Conservation (phyloP, 2,888 invertebrate species). For the Cheilosia scutellata region DNA sequence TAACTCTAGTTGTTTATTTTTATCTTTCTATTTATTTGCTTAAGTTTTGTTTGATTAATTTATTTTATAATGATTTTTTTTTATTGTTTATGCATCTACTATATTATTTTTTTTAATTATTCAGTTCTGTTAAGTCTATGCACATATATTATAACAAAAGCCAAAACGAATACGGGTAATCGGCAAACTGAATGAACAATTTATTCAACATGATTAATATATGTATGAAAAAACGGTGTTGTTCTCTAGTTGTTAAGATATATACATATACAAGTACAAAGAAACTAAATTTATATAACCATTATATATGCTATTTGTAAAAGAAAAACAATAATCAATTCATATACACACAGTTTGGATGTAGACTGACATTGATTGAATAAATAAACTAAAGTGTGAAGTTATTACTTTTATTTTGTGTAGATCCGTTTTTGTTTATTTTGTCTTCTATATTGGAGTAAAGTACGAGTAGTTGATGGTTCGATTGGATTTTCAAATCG, state of each 20-base stretch:
- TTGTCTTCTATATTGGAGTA: background rate
- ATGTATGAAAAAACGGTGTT: background rate
- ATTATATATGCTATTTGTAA: constrained; percentile 19
- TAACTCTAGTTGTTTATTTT: constrained; percentile 25
- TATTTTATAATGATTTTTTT: constrained; percentile 25
- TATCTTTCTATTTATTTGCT: constrained; percentile 23
- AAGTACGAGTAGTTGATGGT: too few relatives aligned
- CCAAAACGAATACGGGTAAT: constrained; percentile 69
- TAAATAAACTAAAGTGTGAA: constrained; percentile 30
- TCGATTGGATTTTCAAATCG: too few relatives aligned
- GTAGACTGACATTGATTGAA: constrained; percentile 34
- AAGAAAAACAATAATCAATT: background rate
- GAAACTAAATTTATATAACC: constrained; percentile 32
- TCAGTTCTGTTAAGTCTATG: constrained; percentile 50
- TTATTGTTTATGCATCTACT: constrained; percentile 11
- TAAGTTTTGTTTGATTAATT: constrained; percentile 40
- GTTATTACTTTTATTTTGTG: background rate
- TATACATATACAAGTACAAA: constrained; percentile 58
- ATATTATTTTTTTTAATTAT: constrained; percentile 15
- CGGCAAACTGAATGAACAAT: constrained; percentile 40
- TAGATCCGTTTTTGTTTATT: too few relatives aligned
- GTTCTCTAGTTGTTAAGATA: constrained; percentile 42
- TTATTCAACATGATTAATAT: constrained; percentile 16
- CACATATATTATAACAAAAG: constrained; percentile 44
- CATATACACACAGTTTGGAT: constrained; percentile 36